Evolutionary conservation across 2,888 invertebrate genomes (phyloP), one percentile per base, ranked within the genome.

Genomic region (Trichacis sp.): DNA sequence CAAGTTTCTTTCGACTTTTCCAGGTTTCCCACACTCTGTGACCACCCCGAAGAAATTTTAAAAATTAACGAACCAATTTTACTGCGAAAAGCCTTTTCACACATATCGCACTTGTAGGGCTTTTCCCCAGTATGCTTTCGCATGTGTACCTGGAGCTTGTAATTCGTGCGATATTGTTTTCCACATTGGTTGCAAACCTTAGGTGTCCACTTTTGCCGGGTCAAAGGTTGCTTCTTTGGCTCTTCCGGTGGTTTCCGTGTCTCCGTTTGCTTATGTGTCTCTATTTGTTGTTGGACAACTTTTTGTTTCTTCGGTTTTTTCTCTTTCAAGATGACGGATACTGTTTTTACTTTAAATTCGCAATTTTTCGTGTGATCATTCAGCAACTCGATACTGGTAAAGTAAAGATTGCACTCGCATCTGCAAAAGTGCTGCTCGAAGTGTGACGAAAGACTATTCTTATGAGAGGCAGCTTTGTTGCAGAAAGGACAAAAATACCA

Each of bases 71-170:
- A 50, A 68, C 68, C 75, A 38, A 80, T 88, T 80, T 88, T 89
- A 19, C 88, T 89, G 40, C 88, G 84, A 73, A 89, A 89, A 4
- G 87, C 86, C 74, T 89, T 89, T 1, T 87, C 87, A 72, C 89
- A 89, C 2, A 85, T 83, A 1, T 77, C 75, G 74, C 89, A 89
- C 61, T 88, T 87, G 72, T 86, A 89, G 1, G 88, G 88, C 72
- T 88, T 88, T 69, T 89, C 89, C 0, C 88, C 88, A 0, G 88
- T 88, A 67, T 89, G 89, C 65, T 87, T 88, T 14, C 88, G 78
- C 88, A 88, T 87, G 72, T 89, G 88, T 70, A 88, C 87, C 24
- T 85, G 81, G n/a, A 89, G 73, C 75, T 89, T 89, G 70, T 89
- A 89, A 77, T 89, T 89, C 0, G 88, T 88, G 64, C 87, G 85